Evolutionary conservation across 1,140 invertebrate genomes (phyloP).

Genomic region (Diachasmimorpha longicaudata): DNA sequence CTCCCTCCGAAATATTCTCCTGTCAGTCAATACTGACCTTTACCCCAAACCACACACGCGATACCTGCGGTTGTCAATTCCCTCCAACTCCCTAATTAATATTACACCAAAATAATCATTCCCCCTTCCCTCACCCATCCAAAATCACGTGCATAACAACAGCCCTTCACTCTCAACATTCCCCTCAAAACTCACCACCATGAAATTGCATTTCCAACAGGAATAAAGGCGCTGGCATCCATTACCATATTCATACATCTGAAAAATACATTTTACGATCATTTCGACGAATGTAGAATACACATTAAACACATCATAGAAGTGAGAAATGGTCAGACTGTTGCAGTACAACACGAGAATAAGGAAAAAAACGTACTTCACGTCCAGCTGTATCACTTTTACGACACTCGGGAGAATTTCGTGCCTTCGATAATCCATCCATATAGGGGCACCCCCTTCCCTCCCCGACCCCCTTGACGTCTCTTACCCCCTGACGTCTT

Average conservation of each 20-base stretch:
- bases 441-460: conserved; percentile 19
- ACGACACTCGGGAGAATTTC: conserved; percentile 39
- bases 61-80: conserved; percentile 39
- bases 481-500: conserved; percentile 17
- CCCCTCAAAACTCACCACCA: too few relatives aligned
- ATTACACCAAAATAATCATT: conserved; percentile 27
- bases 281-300: neutral
- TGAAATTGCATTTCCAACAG: neutral
- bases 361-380: conserved; percentile 37
- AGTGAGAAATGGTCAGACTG: conserved; percentile 17
- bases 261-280: neutral
- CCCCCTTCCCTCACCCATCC: neutral
- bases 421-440: conserved; percentile 33
- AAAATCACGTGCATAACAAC: conserved; percentile 10
- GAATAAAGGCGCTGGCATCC: neutral
- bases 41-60: conserved; percentile 53
- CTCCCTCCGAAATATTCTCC: neutral
- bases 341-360: conserved; percentile 15
- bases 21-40: conserved; percentile 50
- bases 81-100: conserved; percentile 19
- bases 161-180: neutral
- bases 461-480: too few relatives aligned
- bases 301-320: conserved; percentile 32
- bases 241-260: conserved; percentile 6
- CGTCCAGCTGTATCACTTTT: conserved; percentile 42